phyloP scores from a whole-genome alignment of 2,888 invertebrate species.

The Morpho achilles region DNA sequence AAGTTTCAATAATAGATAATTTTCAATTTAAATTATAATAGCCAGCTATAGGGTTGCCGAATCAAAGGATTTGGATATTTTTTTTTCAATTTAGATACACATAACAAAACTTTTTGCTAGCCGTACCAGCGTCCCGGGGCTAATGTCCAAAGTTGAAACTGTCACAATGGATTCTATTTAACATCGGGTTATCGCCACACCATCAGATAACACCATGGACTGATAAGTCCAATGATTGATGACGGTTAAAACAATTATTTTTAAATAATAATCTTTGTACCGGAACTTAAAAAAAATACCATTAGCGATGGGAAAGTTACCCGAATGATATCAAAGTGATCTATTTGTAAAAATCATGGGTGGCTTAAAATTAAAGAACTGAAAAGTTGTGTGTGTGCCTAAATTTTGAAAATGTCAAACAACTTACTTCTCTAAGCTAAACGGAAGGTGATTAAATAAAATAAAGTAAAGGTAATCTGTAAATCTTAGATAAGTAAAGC shows the following conservation, averaged over 20 bases:
- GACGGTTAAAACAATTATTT: constrained; percentile 33
- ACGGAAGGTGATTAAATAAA: no score
- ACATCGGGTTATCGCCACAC: constrained; percentile 52
- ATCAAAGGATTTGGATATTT: no score
- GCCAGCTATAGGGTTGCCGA: no score
- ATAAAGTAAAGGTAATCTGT: no score
- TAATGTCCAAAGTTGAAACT: constrained; percentile 62
- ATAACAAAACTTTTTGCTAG: constrained; percentile 29
- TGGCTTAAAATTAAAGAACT: neutral
- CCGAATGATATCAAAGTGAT: neutral
- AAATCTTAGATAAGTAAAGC: no score
- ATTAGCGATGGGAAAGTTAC: constrained; percentile 10
- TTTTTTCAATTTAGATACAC: no score
- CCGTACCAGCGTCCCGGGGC: constrained; percentile 39
- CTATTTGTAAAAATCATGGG: neutral
- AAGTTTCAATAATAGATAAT: no score
- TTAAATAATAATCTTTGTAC: constrained; percentile 17
- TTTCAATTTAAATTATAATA: no score
- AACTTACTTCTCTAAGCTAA: no score
- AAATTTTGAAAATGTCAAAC: no score
- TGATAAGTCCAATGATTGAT: constrained; percentile 60
- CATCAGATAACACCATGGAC: constrained; percentile 50
- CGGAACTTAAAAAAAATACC: constrained; percentile 5
- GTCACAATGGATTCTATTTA: constrained; percentile 68
- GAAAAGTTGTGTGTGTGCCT: no score